Evolutionary conservation across 2,797 vertebrate genomes (phyloP), one percentile per base, ranked within the genome.

Genomic region (Liparis tanakae): DNA sequence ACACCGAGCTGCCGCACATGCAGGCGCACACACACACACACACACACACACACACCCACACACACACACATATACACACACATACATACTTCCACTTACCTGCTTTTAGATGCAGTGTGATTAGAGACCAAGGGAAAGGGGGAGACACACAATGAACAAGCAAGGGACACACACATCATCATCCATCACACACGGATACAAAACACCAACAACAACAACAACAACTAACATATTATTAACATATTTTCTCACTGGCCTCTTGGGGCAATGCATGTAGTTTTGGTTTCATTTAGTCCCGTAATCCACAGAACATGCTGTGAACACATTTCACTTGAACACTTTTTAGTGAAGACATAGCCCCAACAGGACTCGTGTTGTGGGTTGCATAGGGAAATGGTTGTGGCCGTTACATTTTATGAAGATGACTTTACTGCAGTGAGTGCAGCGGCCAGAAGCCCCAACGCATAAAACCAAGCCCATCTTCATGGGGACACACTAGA

Each of bases 1-100:
- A 43, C 81, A 67, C 73, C 1, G 69, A 85, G 84, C 74, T 41
- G 79, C 50, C 41, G 50, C 83, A 71, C 74, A 71, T 7, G 6
- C 62, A 71, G 1, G 1, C 62, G 33, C 72, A 64, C 64, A 20
- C 64, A 46, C 58, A 41, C 63, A 25, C 55, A 66, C 41, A 37
- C 37, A 67, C 51, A 51, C 51, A 36, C 61, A 20, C 64, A 51
- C 62, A 41, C 63, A 20, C 55, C 62, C 41, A 43, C 41, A 72
- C 63, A 64, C 55, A 34, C 64, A 25, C 64, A 39, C 62, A 34
- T 55, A n/a, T 50, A 65, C 41, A 43, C n/a, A n/a, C n/a, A n/a
- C n/a, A n/a, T n/a, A n/a, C n/a, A n/a, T n/a, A n/a, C 37, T 2
- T 36, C 9, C 41, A 48, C 76, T 53, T 17, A 39, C 46, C 61